These are phyloP conservation scores for Calypte anna DNA, from an alignment of 2,113 vertebrate species.

Conservation along the genomic window DNA sequence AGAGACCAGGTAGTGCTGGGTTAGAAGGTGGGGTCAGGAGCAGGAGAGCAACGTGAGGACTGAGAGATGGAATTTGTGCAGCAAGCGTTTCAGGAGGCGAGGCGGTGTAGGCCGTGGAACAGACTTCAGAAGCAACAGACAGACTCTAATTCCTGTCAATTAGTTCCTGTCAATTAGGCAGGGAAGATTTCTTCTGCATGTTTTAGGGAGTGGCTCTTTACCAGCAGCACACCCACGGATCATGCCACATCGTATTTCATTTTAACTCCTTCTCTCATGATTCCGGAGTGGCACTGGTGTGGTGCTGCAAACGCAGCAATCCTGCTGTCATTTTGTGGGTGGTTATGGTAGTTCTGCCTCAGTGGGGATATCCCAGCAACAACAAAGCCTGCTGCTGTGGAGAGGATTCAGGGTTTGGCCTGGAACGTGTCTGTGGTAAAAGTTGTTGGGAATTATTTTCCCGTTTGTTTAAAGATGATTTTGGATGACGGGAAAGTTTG, in stretches of 20 bases:
- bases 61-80: not conserved
- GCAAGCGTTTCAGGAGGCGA: not conserved
- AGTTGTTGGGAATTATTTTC: not conserved
- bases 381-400: not conserved
- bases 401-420: not conserved
- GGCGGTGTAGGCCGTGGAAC: rapidly evolving
- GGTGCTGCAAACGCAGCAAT: not conserved
- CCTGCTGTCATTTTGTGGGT: not conserved
- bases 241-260: rapidly evolving
- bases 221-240: not conserved
- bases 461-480: not conserved
- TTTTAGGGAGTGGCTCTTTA: not conserved
- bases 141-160: not conserved
- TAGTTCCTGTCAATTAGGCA: not conserved
- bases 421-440: rapidly evolving
- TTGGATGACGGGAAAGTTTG: not conserved
- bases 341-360: not conserved
- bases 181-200: rapidly evolving
- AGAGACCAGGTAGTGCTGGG: rapidly evolving
- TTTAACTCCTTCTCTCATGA: not conserved
- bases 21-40: not conserved
- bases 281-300: not conserved
- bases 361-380: not conserved
- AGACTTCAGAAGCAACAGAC: not conserved
- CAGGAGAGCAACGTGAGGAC: rapidly evolving